Evolutionary conservation across 2,113 vertebrate genomes (phyloP), one percentile per base, ranked within the genome.

Genomic region (Dipodomys merriami): DNA sequence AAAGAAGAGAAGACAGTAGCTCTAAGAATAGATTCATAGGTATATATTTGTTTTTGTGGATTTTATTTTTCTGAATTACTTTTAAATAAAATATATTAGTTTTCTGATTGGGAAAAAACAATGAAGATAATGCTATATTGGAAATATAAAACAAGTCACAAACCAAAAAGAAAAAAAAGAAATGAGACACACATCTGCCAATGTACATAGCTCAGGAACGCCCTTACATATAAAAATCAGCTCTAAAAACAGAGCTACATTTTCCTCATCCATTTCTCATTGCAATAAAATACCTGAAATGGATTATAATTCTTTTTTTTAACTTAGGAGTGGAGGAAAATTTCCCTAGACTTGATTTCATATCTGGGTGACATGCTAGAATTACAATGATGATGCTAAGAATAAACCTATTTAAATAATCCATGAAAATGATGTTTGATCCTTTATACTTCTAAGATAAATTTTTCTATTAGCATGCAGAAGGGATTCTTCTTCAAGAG

Each of bases 261-360:
- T 95, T 95, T 95, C 78, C 64, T 93, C 90, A 89, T 78, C 60
- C 77, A 91, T 71, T 94, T 94, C n/a, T 12, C 81, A 91, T 78
- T 57, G 85, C 64, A 71, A 88, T 84, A 81, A 84, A 92, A 95
- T 86, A 95, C 83, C 91, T 94, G 74, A 95, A 95, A 87, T 87
- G 68, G 44, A 53, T 91, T 91, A 73, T 19, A 46, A 81, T 30
- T 84, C 30, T 65, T 81, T 49, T 87, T 79, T 90, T 87, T 83
- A 57, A 88, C 80, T 83, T 64, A 77, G 13, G 30, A 88, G 13
- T 11, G 30, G 16, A 89, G 29, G 76, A 89, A 91, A 91, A 96
- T 83, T 93, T 69, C 67, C 65, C 71, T 39, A 65, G 30, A 82
- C 57, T 74, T 84, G 72, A n/a, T 27, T 94, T 76, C 49, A 12